Conservation (phyloP, 2,113 vertebrate genomes). For the Mola mola region DNA sequence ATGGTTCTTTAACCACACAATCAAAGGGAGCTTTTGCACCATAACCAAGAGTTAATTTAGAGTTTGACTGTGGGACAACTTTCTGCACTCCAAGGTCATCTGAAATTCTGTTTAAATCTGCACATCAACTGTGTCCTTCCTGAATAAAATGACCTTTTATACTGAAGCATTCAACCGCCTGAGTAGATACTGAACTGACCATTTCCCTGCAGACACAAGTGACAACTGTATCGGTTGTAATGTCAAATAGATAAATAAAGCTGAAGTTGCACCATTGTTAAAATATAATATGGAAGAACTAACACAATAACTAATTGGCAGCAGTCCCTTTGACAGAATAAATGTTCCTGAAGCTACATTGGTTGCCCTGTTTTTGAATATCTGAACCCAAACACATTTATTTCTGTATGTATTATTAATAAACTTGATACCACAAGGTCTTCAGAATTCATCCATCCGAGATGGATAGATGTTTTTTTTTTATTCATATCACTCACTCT, state of each 20-base stretch:
- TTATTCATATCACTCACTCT: slow-evolving; percentile 16
- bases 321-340: too few species aligned
- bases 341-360: too few species aligned
- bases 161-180: not conserved
- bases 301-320: too few species aligned
- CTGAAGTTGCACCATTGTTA: too few species aligned
- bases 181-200: not conserved
- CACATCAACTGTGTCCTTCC: slow-evolving; percentile 5
- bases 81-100: slow-evolving; percentile 28
- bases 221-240: too few species aligned
- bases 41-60: slow-evolving; percentile 8
- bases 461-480: slow-evolving; percentile 44
- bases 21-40: slow-evolving; percentile 25
- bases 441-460: slow-evolving; percentile 42
- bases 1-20: slow-evolving; percentile 31
- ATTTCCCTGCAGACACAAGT: not conserved
- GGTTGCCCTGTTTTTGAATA: slow-evolving; percentile 20
- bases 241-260: too few species aligned
- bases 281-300: too few species aligned
- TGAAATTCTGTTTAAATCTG: slow-evolving; percentile 38
- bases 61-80: slow-evolving; percentile 39
- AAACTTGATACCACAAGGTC: slow-evolving; percentile 52
- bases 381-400: slow-evolving; percentile 41
- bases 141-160: slow-evolving; percentile 10
- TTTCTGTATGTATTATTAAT: slow-evolving; percentile 67